A percentile compares a stretch with the other conserved stretches of the same genome.
Evolutionary conservation across 2,797 vertebrate species (phyloP).

Genomic region (Mareca penelope): DNA sequence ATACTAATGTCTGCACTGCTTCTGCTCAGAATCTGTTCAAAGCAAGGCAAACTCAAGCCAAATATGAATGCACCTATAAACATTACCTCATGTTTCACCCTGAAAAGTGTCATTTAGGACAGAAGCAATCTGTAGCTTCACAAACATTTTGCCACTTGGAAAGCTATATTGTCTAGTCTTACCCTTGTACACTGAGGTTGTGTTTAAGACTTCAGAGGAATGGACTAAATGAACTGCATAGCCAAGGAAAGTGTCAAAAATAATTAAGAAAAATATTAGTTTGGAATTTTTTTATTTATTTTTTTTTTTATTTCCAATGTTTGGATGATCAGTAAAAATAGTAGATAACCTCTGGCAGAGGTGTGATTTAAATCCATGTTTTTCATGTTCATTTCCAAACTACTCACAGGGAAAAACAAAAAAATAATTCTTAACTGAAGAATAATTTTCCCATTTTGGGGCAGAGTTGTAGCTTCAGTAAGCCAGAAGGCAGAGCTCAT

Average conservation of each 20-base stretch:
- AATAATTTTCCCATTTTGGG: neutral
- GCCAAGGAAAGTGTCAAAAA: neutral
- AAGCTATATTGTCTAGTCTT: neutral
- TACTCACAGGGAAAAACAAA: neutral
- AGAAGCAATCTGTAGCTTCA: neutral
- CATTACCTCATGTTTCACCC: neutral
- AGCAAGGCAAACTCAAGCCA: conserved; percentile 18
- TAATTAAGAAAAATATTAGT: neutral
- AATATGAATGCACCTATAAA: neutral
- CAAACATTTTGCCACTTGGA: neutral
- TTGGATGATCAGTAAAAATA: neutral
- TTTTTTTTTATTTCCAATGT: neutral
- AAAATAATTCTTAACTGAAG: neutral
- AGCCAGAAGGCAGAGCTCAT: neutral
- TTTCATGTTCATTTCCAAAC: neutral
- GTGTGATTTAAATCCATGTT: neutral
- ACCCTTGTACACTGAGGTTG: neutral
- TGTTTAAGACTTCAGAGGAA: neutral
- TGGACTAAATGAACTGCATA: neutral
- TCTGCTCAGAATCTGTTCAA: neutral
- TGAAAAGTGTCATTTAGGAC: neutral
- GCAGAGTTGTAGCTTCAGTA: neutral
- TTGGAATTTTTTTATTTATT: no score
- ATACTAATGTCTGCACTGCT: neutral
- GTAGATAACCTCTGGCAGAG: neutral